phyloP scores from a whole-genome alignment of 2,888 invertebrate genomes.

The Polymixis flavicincta region DNA sequence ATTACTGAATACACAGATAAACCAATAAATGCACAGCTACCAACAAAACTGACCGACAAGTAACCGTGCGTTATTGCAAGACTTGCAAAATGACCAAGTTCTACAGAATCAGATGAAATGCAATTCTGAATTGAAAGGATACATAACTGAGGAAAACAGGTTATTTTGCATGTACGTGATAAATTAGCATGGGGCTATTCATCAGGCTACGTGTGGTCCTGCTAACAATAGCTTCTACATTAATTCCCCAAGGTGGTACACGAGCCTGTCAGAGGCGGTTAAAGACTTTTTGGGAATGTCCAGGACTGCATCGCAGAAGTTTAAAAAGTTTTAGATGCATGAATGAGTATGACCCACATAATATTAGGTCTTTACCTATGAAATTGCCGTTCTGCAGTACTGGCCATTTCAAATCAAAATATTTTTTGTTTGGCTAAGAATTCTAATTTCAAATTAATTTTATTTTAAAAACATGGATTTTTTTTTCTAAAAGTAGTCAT shows the following conservation, averaged over 20 bases:
- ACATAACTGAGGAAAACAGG: constrained; percentile 15
- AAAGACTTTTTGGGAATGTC: background rate
- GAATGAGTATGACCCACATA: no score
- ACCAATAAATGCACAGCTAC: background rate
- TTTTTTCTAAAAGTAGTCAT: no score
- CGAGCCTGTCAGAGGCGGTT: background rate
- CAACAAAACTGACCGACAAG: background rate
- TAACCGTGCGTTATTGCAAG: background rate
- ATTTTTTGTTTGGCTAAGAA: no score
- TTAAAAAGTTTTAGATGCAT: background rate
- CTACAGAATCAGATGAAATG: constrained; percentile 22
- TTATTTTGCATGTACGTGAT: constrained; percentile 53
- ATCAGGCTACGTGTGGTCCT: constrained; percentile 48
- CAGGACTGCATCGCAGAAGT: background rate
- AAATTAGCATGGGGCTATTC: constrained; percentile 45
- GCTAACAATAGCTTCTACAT: constrained; percentile 32
- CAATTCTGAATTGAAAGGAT: constrained; percentile 15
- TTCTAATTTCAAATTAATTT: no score
- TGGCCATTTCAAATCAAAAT: no score
- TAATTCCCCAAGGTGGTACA: constrained; percentile 12
- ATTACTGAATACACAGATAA: constrained; percentile 7
- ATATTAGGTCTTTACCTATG: no score
- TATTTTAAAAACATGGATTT: no score
- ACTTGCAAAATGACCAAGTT: background rate
- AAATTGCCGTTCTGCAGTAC: no score